Evolutionary conservation across 2,888 invertebrate species (phyloP), one percentile per base, ranked within the genome.

Genomic region (Amblyjoppa fuscipennis): DNA sequence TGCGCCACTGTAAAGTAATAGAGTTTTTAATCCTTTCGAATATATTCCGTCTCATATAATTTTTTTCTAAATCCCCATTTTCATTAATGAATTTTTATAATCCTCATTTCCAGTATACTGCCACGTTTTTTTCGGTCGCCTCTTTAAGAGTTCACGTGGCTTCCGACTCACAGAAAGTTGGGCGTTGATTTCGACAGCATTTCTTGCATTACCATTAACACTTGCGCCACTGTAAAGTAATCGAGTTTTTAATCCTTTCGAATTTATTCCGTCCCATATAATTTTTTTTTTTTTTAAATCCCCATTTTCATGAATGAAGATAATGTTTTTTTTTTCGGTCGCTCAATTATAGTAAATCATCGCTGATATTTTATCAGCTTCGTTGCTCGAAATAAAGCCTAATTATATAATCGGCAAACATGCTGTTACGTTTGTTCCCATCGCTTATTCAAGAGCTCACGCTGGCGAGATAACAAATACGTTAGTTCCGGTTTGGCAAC

Each of bases 401-500:
- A 28, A 45, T 61, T 28, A 74, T 16, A 49, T 31, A 28, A 73
- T 56, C 56, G 13, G 7, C 3, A 41, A 45, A 6, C 2, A 45
- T 9, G 38, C 11, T 41, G 11, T 68, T 68, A n/a, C 56, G 25
- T 41, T 68, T 41, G n/a, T 68, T 41, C 45, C 20, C 2, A 41
- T 38, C 38, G 16, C 38, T 9, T 68, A 20, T 11, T 68, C 13
- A 20, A 28, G 20, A 75, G 49, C 16, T 75, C 34, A n/a, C 64
- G 75, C 45, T 70, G 64, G 16, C 61, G 59, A 83, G 59, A 83
- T 78, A 56, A 7, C 16, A 66, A 64, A 31, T 25, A 66, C 34
- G 59, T 75, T 81, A 75, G 64, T 83, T 83, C 83, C 81, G 81
- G 71, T 76, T 81, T 69, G 45, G 73, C 73, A 81, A 77, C 76